A percentile compares a stretch with the other conserved stretches of the same genome.
These are phyloP conservation scores for Myotis brandtii DNA, from an alignment of 2,113 vertebrate species.

Conservation along the genomic window DNA sequence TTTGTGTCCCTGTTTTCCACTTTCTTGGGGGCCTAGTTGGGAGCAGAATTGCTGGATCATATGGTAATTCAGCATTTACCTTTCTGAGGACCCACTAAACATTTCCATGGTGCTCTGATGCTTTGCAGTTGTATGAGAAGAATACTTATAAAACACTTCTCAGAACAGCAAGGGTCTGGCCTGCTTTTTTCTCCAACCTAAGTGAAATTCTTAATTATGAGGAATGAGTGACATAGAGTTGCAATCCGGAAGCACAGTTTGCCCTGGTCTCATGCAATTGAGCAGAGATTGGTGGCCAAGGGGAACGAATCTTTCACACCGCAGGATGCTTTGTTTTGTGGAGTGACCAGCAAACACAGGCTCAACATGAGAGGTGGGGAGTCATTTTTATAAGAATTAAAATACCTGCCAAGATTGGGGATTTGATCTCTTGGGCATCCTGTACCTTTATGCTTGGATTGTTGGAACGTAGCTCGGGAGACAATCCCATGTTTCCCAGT, in stretches of 20 bases:
- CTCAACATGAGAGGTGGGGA: background rate
- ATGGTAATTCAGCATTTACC: background rate
- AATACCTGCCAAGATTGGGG: background rate
- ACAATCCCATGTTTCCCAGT: background rate
- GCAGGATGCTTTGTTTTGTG: background rate
- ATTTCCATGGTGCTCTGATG: background rate
- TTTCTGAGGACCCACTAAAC: background rate
- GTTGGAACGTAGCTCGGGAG: background rate
- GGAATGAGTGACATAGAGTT: constrained; percentile 17
- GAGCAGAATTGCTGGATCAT: background rate
- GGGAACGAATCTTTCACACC: background rate
- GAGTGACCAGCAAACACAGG: background rate
- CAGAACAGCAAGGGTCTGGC: background rate
- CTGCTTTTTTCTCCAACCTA: background rate
- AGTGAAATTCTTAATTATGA: constrained; percentile 52
- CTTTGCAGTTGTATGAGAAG: background rate
- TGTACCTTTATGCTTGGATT: background rate
- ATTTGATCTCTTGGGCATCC: background rate
- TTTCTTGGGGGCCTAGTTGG: background rate
- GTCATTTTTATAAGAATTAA: background rate
- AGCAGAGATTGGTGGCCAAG: background rate
- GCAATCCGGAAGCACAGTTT: constrained; percentile 9
- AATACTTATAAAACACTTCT: background rate
- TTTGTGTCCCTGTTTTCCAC: background rate
- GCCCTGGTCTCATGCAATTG: background rate